Conservation (phyloP, 2,113 vertebrate genomes). For the Suricata suricatta region DNA sequence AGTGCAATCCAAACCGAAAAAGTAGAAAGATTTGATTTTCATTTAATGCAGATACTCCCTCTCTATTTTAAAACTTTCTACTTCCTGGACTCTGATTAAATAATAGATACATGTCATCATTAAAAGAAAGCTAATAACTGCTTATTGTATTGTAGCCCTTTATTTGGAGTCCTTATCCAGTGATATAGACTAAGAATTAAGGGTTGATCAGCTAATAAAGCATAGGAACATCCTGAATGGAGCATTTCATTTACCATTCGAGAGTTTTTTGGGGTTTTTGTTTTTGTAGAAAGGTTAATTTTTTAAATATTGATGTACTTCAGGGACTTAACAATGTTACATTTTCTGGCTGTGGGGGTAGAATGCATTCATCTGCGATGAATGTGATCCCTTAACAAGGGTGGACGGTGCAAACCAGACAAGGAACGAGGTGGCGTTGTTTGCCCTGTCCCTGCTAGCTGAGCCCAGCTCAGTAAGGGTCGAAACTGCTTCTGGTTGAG, state of each 20-base stretch:
- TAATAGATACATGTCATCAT: neutral
- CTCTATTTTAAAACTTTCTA: neutral
- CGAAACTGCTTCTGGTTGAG: neutral
- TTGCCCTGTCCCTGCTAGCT: neutral
- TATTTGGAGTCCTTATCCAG: conserved; percentile 10
- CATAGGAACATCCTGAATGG: neutral
- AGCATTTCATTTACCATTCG: conserved; percentile 65
- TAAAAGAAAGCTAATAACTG: conserved; percentile 42
- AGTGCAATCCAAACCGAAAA: neutral
- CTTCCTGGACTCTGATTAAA: conserved; percentile 45
- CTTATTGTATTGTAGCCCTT: conserved; percentile 37
- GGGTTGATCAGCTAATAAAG: conserved; percentile 22
- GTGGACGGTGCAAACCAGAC: neutral
- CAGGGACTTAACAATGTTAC: neutral
- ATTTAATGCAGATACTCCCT: neutral
- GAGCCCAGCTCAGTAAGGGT: neutral
- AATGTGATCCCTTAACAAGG: neutral
- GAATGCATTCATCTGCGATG: neutral
- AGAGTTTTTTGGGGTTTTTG: neutral
- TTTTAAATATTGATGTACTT: neutral
- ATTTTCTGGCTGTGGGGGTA: neutral
- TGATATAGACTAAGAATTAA: conserved; percentile 50
- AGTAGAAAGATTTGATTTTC: neutral
- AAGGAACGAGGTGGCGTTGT: neutral
- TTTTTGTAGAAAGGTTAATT: conserved; percentile 59